Conservation (phyloP, 2,113 vertebrate species). For the Carassius carassius region DNA sequence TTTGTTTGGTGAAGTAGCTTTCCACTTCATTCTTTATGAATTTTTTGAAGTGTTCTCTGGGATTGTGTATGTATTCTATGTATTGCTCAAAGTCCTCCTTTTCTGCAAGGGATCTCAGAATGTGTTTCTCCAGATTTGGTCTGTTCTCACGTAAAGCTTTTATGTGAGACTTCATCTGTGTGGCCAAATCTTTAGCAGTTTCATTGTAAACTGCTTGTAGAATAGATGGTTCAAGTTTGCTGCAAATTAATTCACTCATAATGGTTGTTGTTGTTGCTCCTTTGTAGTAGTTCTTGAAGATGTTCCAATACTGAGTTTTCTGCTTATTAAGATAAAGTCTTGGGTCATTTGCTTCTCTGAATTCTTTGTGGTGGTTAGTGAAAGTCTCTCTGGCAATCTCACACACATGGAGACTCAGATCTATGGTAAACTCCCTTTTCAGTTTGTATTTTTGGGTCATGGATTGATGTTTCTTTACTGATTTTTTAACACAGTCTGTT, state of each 20-base stretch:
- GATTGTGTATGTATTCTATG: conserved; percentile 57
- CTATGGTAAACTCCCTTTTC: conserved; percentile 54
- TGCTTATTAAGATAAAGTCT: conserved; percentile 35
- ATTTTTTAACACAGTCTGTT: conserved; percentile 48
- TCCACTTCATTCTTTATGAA: conserved; percentile 59
- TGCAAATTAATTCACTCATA: conserved; percentile 69
- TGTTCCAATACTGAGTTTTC: conserved; percentile 21
- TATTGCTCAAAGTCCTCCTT: conserved; percentile 73
- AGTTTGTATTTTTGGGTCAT: conserved; percentile 22
- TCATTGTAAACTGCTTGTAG: conserved; percentile 40
- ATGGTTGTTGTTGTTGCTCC: conserved; percentile 63
- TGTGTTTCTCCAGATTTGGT: conserved; percentile 71
- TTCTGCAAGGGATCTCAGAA: conserved; percentile 73
- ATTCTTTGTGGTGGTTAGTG: conserved; percentile 20
- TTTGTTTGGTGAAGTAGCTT: background rate
- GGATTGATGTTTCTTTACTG: background rate
- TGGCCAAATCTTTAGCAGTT: conserved; percentile 63
- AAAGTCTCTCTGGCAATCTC: conserved; percentile 1
- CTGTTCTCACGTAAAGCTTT: conserved; percentile 72
- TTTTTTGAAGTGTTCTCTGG: conserved; percentile 45
- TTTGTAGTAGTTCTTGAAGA: conserved; percentile 43
- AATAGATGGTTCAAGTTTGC: conserved; percentile 66
- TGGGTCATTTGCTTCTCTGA: conserved; percentile 41
- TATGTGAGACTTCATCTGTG: conserved; percentile 59
- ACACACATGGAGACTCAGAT: conserved; percentile 42